phyloP scores from a whole-genome alignment of 1,140 invertebrate species.

The Anthonomus grandis region DNA sequence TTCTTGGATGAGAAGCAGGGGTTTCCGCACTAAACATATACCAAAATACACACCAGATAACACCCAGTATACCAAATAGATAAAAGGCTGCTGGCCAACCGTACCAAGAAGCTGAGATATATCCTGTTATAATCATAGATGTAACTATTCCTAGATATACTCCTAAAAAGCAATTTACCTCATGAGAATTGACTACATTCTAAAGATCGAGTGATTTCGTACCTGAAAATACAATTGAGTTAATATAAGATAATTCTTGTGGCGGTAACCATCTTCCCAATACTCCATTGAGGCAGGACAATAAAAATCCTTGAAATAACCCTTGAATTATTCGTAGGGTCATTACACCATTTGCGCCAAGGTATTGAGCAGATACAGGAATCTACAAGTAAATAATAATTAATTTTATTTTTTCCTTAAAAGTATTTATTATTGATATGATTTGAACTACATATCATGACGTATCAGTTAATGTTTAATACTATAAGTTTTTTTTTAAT shows the following conservation, averaged over 20 bases:
- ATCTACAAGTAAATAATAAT: constrained; percentile 51
- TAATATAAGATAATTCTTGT: constrained; percentile 52
- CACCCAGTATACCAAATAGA: constrained; percentile 61
- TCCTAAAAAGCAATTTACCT: constrained; percentile 27
- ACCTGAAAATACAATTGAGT: constrained; percentile 18
- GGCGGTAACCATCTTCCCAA: constrained; percentile 73
- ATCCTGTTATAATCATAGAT: constrained; percentile 65
- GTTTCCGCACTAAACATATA: constrained; percentile 60
- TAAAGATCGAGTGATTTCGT: too few relatives aligned
- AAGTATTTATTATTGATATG: too few relatives aligned
- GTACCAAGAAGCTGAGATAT: constrained; percentile 57
- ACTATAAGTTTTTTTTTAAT: too few relatives aligned
- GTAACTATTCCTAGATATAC: constrained; percentile 69
- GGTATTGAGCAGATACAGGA: constrained; percentile 46
- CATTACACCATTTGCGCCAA: constrained; percentile 60
- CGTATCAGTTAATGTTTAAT: too few relatives aligned
- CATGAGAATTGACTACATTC: too few relatives aligned
- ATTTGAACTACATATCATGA: too few relatives aligned
- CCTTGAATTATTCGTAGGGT: constrained; percentile 70
- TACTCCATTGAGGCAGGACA: constrained; percentile 74
- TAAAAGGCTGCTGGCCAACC: constrained; percentile 83
- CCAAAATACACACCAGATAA: constrained; percentile 63
- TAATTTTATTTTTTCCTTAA: too few relatives aligned
- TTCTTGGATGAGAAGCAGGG: constrained; percentile 59
- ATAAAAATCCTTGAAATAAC: constrained; percentile 72